A percentile compares a stretch with the other conserved stretches of the same genome.
Evolutionary conservation across 2,797 vertebrate species (phyloP).

Genomic region (Hirundo rustica): DNA sequence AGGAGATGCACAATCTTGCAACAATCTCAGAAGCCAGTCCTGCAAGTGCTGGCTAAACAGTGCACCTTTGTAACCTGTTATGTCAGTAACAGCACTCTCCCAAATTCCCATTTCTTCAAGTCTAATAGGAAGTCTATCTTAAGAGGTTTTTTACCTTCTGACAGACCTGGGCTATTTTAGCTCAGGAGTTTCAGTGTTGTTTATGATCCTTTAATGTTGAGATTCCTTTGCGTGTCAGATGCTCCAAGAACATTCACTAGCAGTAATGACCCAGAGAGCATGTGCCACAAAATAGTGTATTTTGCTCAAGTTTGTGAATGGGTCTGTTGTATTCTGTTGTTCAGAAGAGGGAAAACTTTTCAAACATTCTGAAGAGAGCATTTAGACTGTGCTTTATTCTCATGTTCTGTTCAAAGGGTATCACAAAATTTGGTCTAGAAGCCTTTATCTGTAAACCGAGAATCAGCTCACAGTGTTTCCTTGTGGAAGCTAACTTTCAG

Average conservation of each 20-base stretch:
- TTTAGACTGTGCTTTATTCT: neutral
- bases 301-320: neutral
- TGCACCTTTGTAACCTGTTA: neutral
- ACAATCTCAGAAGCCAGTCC: neutral
- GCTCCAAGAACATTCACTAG: neutral
- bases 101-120: neutral
- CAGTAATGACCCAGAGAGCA: neutral
- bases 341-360: neutral
- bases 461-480: neutral
- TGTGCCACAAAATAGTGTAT: neutral
- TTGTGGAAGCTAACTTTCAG: neutral
- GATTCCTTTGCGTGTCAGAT: neutral
- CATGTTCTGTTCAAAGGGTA: neutral
- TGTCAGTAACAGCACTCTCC: neutral
- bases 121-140: neutral
- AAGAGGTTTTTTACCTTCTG: neutral
- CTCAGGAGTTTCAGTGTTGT: neutral
- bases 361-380: neutral
- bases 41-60: neutral
- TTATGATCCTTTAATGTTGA: neutral
- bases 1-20: neutral
- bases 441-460: neutral
- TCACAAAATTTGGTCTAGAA: neutral
- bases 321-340: neutral
- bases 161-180: neutral